Conservation (phyloP, 2,797 vertebrate genomes). For the Lacerta agilis region DNA sequence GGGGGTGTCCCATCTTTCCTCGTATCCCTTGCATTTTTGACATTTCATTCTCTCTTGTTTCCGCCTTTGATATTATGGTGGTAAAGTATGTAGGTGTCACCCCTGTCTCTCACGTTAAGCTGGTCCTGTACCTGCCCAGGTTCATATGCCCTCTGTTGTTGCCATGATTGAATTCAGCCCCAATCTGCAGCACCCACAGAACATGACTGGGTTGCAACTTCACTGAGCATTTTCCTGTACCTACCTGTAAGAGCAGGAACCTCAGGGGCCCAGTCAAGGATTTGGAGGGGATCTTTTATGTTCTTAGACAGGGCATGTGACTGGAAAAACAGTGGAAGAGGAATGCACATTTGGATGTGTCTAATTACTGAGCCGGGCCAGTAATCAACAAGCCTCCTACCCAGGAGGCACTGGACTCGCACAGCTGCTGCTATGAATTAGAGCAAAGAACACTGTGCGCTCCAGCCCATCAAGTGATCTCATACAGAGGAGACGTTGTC, state of each 20-base stretch:
- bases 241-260: neutral
- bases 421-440: conserved; percentile 22
- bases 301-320: neutral
- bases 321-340: neutral
- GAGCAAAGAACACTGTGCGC: neutral
- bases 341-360: conserved; percentile 12
- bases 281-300: neutral
- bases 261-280: neutral
- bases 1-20: neutral
- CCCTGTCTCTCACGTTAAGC: too few relatives aligned
- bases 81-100: neutral
- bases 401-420: neutral
- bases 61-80: neutral
- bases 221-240: neutral
- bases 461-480: neutral
- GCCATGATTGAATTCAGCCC: neutral
- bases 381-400: conserved; percentile 7
- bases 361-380: conserved; percentile 14
- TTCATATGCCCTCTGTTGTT: too few relatives aligned
- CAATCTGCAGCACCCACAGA: neutral
- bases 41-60: neutral
- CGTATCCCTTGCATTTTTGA: neutral
- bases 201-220: neutral
- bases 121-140: too few relatives aligned
- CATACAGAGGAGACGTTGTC: neutral